Evolutionary conservation across 2,797 vertebrate genomes (phyloP), one percentile per base, ranked within the genome.

Genomic region (Aeoliscus strigatus): DNA sequence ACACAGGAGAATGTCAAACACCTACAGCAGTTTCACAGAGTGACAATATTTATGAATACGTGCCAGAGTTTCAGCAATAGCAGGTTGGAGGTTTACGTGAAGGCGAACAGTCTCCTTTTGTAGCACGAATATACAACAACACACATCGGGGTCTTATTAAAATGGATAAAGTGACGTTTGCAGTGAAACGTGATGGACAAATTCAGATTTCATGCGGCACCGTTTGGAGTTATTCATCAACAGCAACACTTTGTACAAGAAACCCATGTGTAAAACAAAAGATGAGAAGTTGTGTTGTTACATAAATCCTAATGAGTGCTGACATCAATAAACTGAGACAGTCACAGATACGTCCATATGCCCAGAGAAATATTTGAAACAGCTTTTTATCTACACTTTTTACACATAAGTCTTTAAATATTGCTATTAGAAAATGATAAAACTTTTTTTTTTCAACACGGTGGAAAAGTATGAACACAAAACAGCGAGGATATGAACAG

Each of bases 361-460:
- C 82, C 74, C 66, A 65, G 83, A 81, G 75, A 83, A 75, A 74
- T 79, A 80, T 75, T 77, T 69, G 52, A 85, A 87, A 84, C 82
- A 67, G 70, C 74, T 84, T 84, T 80, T 66, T 81, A 85, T 87
- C 53, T 88, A 89, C 84, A 88, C 60, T 87, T 84, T 89, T 76
- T 87, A 86, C 79, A 88, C 63, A 67, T 73, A 55, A 37, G 23
- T 63, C 68, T 77, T 75, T 75, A 69, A 79, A 88, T 89, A 89
- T 89, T 90, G 87, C 87, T 87, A 83, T 86, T 81, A 79, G 82
- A 87, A 88, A 88, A 86, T 68, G 61, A 80, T 81, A 70, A 76
- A 81, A n/a, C n/a, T n/a, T n/a, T 53, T 73, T 80, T 74, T 81
- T 79, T 76, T 81, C 63, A 79, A 86, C 75, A 79, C 64, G 73